Evolutionary conservation across 2,113 vertebrate genomes (phyloP), one percentile per base, ranked within the genome.

Genomic region (Lamprotornis superbus): DNA sequence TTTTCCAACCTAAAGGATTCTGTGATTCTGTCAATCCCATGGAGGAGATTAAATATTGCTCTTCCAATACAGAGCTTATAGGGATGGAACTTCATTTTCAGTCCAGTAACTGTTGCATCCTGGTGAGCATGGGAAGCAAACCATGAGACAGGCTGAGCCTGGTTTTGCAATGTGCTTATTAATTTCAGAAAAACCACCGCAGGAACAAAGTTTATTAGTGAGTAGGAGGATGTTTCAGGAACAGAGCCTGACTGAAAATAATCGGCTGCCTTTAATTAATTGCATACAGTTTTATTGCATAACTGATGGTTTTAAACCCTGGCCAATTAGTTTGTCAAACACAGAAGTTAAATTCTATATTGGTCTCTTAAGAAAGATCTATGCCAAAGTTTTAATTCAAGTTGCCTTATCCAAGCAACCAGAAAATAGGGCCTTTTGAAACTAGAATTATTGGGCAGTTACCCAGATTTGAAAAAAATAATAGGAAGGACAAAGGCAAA

Each of bases 251-350:
- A 57, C 87, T 89, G 95, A 97, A 97, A 95, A 96, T 95, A 98
- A 98, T 97, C 96, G 74, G 89, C 85, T 97, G 90, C 88, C 79
- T 92, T 94, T 98, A 98, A 98, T 97, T 98, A 97, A 97, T 87
- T 96, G 80, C 95, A 97, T 79, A 91, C 84, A 95, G 63, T 97
- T 98, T 98, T 98, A 97, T 96, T 97, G 96, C 84, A 95, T 96
- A 98, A 98, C 96, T 90, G 83, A 97, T 93, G 83, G 77, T 94
- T 98, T 98, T 96, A 97, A 97, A 95, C 80, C 71, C 85, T 73
- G 90, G 84, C 87, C 95, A 98, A 97, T 98, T 97, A 98, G 87
- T 93, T 93, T 96, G 91, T 93, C 96, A 97, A 97, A 91, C 57
- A 91, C 11, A 59, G 82, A 96, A 94, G 84, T 96, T 96, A 94